Evolutionary conservation across 2,888 invertebrate genomes (phyloP).

Genomic region (Rhingia rostrata): DNA sequence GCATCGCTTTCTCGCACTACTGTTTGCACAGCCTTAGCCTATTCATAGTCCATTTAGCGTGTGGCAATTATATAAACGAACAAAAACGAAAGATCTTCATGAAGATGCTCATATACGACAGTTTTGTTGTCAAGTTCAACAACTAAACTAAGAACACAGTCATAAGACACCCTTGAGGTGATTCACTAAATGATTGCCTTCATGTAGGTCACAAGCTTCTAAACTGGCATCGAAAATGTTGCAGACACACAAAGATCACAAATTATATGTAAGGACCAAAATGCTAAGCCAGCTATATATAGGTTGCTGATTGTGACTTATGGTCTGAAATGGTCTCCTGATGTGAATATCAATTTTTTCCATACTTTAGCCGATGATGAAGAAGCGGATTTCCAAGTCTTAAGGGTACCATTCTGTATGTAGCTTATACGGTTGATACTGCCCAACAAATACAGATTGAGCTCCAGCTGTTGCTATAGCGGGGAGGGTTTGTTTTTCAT

Average conservation of each 20-base stretch:
- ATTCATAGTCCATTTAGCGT: no score
- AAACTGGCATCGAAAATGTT: constrained; percentile 68
- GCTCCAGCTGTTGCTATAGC: constrained; percentile 38
- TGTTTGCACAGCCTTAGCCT: no score
- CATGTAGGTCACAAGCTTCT: constrained; percentile 51
- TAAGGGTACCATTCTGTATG: no score
- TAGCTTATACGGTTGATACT: constrained; percentile 16
- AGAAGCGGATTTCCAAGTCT: constrained; percentile 38
- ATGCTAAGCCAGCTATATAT: constrained; percentile 12
- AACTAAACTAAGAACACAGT: constrained; percentile 62
- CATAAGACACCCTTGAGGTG: constrained; percentile 55
- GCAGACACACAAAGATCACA: constrained; percentile 57
- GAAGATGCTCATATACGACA: constrained; percentile 23
- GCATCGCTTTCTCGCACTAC: no score
- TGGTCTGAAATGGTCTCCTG: constrained; percentile 62
- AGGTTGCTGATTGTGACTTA: constrained; percentile 60
- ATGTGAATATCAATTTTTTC: constrained; percentile 56
- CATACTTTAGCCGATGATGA: constrained; percentile 57
- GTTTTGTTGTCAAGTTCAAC: constrained; percentile 51
- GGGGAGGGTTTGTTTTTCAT: constrained; percentile 42
- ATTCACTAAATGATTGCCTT: constrained; percentile 60
- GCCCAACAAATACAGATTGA: constrained; percentile 31
- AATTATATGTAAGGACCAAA: constrained; percentile 49
- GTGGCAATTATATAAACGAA: no score
- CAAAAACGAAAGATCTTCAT: constrained; percentile 16